phyloP scores from a whole-genome alignment of 2,888 invertebrate species.

The Psylliodes chrysocephalus region DNA sequence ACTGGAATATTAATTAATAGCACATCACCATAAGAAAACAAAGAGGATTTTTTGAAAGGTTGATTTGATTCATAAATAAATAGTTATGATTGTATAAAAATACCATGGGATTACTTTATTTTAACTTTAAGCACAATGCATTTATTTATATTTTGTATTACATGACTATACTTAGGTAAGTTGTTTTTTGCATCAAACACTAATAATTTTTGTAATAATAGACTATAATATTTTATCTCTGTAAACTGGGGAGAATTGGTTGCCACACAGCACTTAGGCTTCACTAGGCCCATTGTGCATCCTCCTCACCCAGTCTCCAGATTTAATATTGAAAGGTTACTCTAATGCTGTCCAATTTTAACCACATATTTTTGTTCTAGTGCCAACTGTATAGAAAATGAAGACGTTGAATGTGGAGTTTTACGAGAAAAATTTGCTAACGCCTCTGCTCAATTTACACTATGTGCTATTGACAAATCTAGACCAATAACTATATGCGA shows the following conservation, averaged over 20 bases:
- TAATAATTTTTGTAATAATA: too few species aligned
- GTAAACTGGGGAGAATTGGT: neutral
- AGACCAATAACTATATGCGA: conserved; percentile 73
- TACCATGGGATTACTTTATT: neutral
- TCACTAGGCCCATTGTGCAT: too few species aligned
- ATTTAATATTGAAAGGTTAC: too few species aligned
- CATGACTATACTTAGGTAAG: neutral
- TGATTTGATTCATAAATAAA: too few species aligned
- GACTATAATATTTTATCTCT: too few species aligned
- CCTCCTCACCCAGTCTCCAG: too few species aligned
- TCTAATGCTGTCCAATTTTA: neutral
- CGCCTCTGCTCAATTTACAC: conserved; percentile 69
- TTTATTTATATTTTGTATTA: conserved; percentile 2
- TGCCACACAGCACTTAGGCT: too few species aligned
- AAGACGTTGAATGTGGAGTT: conserved; percentile 44
- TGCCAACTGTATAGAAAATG: neutral
- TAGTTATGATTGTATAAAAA: too few species aligned
- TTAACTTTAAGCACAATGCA: too few species aligned
- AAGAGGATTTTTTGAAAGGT: too few species aligned
- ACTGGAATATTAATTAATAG: neutral
- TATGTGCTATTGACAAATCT: conserved; percentile 71
- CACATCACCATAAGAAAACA: neutral
- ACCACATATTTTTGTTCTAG: neutral
- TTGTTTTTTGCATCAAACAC: too few species aligned
- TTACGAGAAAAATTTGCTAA: conserved; percentile 65